phyloP scores from a whole-genome alignment of 2,113 vertebrate genomes.

The Mellivora capensis region DNA sequence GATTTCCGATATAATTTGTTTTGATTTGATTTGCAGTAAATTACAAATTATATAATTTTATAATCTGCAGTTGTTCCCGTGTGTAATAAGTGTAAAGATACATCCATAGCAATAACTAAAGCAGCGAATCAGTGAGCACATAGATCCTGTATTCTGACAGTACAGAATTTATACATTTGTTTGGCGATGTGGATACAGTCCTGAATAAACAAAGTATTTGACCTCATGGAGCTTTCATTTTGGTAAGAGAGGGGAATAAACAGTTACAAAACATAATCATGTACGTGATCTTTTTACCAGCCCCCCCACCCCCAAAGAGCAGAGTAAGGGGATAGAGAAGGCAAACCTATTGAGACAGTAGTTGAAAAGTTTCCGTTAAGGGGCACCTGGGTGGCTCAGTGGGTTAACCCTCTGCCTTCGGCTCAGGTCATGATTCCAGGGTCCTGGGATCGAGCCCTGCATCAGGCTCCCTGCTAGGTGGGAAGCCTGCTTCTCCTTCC shows the following conservation, averaged over 20 bases:
- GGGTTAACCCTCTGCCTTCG: too few relatives aligned
- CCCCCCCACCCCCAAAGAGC: too few relatives aligned
- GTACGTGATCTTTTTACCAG: not conserved
- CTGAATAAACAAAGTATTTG: not conserved
- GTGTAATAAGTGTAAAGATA: not conserved
- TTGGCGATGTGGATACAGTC: not conserved
- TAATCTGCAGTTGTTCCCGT: not conserved
- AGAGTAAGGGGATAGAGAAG: not conserved
- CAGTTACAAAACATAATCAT: not conserved
- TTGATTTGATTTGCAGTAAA: not conserved
- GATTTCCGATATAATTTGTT: slow-evolving; percentile 17
- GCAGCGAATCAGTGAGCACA: not conserved
- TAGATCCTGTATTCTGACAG: not conserved
- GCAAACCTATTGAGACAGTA: not conserved
- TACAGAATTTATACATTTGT: not conserved
- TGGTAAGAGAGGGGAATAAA: not conserved
- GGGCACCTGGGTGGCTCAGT: too few relatives aligned
- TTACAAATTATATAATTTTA: slow-evolving; percentile 35
- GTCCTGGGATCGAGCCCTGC: too few relatives aligned
- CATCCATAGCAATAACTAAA: not conserved
- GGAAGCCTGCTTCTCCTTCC: too few relatives aligned
- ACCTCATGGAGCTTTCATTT: not conserved
- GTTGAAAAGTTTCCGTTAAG: not conserved
- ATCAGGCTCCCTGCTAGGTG: too few relatives aligned
- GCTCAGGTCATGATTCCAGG: too few relatives aligned